These are phyloP conservation scores for Anthophora plumipes DNA, from an alignment of 2,888 invertebrate genomes.

Conservation along the genomic window DNA sequence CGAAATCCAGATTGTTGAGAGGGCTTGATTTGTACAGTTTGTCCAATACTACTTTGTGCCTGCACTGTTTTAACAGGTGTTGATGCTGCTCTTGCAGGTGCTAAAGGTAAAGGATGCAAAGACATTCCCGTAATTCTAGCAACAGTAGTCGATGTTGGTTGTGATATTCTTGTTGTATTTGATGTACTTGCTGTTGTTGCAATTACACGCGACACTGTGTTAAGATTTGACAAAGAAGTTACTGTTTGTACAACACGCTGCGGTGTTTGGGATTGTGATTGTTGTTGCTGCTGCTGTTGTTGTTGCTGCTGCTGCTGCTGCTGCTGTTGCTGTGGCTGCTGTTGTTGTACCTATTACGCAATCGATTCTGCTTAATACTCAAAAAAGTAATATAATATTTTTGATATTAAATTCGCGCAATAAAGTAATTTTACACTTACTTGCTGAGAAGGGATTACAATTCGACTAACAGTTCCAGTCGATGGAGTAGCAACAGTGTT, in stretches of 20 bases:
- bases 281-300: conserved; percentile 12
- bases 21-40: conserved; percentile 80
- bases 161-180: conserved; percentile 77
- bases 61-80: conserved; percentile 79
- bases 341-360: conserved; percentile 62
- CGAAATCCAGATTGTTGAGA: conserved; percentile 69
- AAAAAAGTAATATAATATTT: neutral
- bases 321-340: conserved; percentile 67
- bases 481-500: conserved; percentile 76
- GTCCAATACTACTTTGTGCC: conserved; percentile 75
- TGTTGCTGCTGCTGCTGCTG: conserved; percentile 66
- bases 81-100: conserved; percentile 77
- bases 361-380: conserved; percentile 22
- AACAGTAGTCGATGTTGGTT: conserved; percentile 79
- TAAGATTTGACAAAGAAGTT: conserved; percentile 79
- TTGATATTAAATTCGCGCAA: neutral
- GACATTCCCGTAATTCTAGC: conserved; percentile 82
- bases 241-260: conserved; percentile 82
- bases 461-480: conserved; percentile 80
- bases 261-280: conserved; percentile 71
- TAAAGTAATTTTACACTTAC: conserved; percentile 61
- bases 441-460: conserved; percentile 82
- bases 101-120: conserved; percentile 79
- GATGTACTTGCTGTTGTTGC: conserved; percentile 80
- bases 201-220: conserved; percentile 80